Evolutionary conservation across 1,140 invertebrate species (phyloP), one percentile per base, ranked within the genome.

Genomic region (Schmidtea mediterranea): DNA sequence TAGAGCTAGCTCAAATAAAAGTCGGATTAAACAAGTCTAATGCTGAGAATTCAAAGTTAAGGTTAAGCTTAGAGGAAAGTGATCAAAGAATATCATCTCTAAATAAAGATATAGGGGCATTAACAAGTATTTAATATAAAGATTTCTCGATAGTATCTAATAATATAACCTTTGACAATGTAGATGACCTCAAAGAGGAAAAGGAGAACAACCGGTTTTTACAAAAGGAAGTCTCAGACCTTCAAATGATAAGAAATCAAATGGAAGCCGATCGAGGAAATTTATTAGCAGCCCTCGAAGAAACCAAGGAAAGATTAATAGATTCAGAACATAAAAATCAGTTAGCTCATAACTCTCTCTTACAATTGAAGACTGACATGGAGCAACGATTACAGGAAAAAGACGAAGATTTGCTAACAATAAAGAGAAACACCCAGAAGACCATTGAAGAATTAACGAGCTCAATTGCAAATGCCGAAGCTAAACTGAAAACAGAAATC

Each of bases 321-420:
- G 63, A 66, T 46, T 55, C 57, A 37, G 62, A 65, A 54, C 55
- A 55, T 53, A 59, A 61, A 52, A 55, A 63, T 39, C 59, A 60
- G 36, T 57, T 56, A 45, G 62, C 63, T 53, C 58, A 62, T 52
- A 55, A 54, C 41, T 60, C 63, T 45, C 59, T 66, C 19, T 54
- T 55, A 52, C 56, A 59, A 49, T 59, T 66, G 48, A 53, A 57
- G 21, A 51, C 52, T 40, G 63, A 66, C 49, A 60, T 66, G 58
- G 62, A 65, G 55, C 56, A 57, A 50, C 57, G 62, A 52, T 61
- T 66, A 23, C 52, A 62, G 26, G 63, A 63, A 51, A 66, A 66
- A 57, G 63, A 66, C 39, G 62, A 65, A 39, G 63, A 66, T 53
- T 56, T 66, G 23, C 62, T 65, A 46, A 49, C 49, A 32, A 51